A percentile compares a stretch with the other conserved stretches of the same genome.
Evolutionary conservation across 2,888 invertebrate genomes (phyloP).

Genomic region (Drosophila koepferae): DNA sequence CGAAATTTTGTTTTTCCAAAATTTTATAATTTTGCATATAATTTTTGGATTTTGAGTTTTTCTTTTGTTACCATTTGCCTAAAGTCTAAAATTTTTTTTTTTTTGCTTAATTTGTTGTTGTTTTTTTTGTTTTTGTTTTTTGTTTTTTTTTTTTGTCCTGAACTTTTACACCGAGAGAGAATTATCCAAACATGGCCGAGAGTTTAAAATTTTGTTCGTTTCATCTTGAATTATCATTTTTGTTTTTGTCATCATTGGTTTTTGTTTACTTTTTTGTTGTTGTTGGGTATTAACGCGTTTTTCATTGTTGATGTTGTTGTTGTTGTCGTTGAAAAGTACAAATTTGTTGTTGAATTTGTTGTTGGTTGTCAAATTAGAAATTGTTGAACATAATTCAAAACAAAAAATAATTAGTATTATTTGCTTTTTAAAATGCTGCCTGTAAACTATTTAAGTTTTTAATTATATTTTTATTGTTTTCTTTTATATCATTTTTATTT

Average conservation of each 20-base stretch:
- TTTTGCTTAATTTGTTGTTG: slow-evolving; percentile 33
- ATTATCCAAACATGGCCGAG: slow-evolving; percentile 85
- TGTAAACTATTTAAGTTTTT: slow-evolving; percentile 81
- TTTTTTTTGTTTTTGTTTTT: slow-evolving; percentile 56
- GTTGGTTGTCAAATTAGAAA: slow-evolving; percentile 37
- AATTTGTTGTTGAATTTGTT: slow-evolving; percentile 53
- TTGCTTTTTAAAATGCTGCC: slow-evolving; percentile 81
- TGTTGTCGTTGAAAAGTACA: slow-evolving; percentile 66
- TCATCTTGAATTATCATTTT: slow-evolving; percentile 43
- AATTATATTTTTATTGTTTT: slow-evolving; percentile 41
- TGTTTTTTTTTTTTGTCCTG: slow-evolving; percentile 78
- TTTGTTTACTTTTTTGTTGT: slow-evolving; percentile 38
- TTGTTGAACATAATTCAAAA: slow-evolving; percentile 42
- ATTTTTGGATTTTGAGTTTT: slow-evolving; percentile 75
- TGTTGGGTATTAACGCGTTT: slow-evolving; percentile 67
- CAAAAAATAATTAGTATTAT: slow-evolving; percentile 43
- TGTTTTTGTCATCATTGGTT: slow-evolving; percentile 51
- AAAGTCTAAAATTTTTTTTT: slow-evolving; percentile 64
- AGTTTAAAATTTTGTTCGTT: slow-evolving; percentile 74
- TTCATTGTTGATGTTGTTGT: slow-evolving; percentile 55
- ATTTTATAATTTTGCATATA: slow-evolving; percentile 81
- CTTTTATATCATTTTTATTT: slow-evolving; percentile 20
- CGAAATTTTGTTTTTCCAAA: slow-evolving; percentile 82
- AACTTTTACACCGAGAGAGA: slow-evolving; percentile 84
- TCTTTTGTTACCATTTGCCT: slow-evolving; percentile 45